Evolutionary conservation across 2,113 vertebrate genomes (phyloP), one percentile per base, ranked within the genome.

Genomic region (Pseudorasbora parva): DNA sequence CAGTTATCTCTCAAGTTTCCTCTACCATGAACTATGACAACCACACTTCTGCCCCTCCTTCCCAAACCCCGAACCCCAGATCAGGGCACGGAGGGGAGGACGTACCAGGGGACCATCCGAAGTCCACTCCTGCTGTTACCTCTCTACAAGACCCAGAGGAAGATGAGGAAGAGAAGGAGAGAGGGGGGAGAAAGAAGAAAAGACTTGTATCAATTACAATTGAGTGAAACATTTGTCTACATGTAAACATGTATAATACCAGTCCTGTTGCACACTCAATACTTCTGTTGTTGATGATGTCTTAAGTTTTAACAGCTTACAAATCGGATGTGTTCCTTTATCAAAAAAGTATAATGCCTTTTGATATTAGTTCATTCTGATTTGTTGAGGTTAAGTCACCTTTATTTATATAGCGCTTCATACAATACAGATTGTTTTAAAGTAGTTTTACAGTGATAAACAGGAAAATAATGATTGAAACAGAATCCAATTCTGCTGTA

Each of bases 1-100:
- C 94, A 4, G 93, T 95, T 91, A 95, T 94, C 89, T 94, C 93
- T 90, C 97, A 99, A 95, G 98, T 98, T 89, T 98, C 98, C 25
- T 99, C 97, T 49, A 99, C 97, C 90, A 97, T 98, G 94, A 96
- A 97, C 94, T 98, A 97, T 59, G 97, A 98, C 62, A 78, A 47
- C 64, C 85, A 75, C 60, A 51, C 71, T 82, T 88, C 97, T 82
- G 90, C 96, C 93, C 94, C 96, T 86, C 93, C 95, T 89, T 92
- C 96, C 92, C 95, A 95, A 90, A 94, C 94, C 92, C 88, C 94
- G 93, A 95, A 96, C 89, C 88, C 88, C 54, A 90, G 90, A 86
- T 94, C 94, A 86, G 95, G 96, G 78, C 94, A 95, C 84, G 95
- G 95, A 76, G 86, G 92, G 83, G 88, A 91, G 1, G 83, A 54